These are phyloP conservation scores for Calyptommatus sinebrachiatus DNA, from an alignment of 2,113 vertebrate species.

Conservation along the genomic window DNA sequence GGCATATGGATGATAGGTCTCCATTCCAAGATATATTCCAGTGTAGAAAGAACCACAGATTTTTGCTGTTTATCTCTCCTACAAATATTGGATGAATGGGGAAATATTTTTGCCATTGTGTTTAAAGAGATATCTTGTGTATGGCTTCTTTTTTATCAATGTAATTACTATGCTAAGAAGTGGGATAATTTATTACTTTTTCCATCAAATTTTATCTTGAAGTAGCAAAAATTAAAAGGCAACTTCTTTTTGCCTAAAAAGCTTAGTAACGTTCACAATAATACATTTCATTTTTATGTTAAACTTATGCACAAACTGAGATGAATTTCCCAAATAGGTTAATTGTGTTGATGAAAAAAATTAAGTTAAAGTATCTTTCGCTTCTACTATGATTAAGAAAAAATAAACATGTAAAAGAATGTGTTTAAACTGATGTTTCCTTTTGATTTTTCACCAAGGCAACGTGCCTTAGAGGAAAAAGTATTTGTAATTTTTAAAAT, in stretches of 20 bases:
- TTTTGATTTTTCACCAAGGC: not conserved
- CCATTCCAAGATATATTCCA: too few species aligned
- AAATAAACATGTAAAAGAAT: not conserved
- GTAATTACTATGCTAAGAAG: not conserved
- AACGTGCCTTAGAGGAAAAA: not conserved
- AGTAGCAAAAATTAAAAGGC: not conserved
- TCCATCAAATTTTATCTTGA: not conserved
- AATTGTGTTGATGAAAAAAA: not conserved
- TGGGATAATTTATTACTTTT: not conserved
- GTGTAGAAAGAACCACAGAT: too few species aligned
- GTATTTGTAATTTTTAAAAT: not conserved
- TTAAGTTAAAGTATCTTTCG: not conserved
- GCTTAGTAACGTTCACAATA: not conserved
- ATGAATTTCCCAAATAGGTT: not conserved
- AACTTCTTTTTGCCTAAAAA: not conserved
- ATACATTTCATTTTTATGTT: not conserved
- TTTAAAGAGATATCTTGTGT: not conserved
- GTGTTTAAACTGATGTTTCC: not conserved
- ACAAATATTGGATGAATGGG: not conserved
- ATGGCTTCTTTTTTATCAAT: not conserved
- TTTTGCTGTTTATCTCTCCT: too few species aligned
- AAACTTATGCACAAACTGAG: not conserved
- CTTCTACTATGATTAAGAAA: not conserved
- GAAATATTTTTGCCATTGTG: not conserved
- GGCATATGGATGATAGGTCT: too few species aligned